Conservation (phyloP, 2,113 vertebrate species). For the Rafetus swinhoei region DNA sequence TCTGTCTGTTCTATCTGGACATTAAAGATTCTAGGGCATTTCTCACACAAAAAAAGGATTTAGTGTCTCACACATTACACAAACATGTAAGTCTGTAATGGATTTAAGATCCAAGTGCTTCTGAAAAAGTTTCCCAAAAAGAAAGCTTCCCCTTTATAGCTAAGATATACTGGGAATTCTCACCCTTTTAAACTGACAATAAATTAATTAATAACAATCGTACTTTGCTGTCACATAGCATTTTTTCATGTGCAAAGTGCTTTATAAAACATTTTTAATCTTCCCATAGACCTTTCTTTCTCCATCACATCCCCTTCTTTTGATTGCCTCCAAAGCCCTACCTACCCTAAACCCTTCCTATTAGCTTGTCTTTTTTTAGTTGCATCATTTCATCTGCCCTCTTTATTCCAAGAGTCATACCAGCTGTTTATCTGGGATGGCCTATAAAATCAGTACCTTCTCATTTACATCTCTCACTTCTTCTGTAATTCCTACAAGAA, state of each 20-base stretch:
- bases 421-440: not conserved
- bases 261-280: not conserved
- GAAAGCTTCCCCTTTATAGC: not conserved
- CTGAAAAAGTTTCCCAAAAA: not conserved
- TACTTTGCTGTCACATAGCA: not conserved
- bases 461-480: conserved; percentile 8
- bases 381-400: not conserved
- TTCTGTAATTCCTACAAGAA: not conserved
- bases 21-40: not conserved
- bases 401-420: not conserved
- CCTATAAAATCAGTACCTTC: not conserved
- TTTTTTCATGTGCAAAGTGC: not conserved
- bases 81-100: not conserved
- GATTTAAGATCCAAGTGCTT: not conserved
- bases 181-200: not conserved
- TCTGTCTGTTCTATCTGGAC: not conserved
- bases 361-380: not conserved
- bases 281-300: not conserved
- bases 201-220: not conserved
- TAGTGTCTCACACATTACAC: not conserved
- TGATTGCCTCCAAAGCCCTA: not conserved
- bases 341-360: not conserved
- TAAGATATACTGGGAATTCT: not conserved
- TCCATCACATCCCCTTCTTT: not conserved
- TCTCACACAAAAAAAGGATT: not conserved